Evolutionary conservation across 2,797 vertebrate genomes (phyloP), one percentile per base, ranked within the genome.

Genomic region (Benthosema pterotum): DNA sequence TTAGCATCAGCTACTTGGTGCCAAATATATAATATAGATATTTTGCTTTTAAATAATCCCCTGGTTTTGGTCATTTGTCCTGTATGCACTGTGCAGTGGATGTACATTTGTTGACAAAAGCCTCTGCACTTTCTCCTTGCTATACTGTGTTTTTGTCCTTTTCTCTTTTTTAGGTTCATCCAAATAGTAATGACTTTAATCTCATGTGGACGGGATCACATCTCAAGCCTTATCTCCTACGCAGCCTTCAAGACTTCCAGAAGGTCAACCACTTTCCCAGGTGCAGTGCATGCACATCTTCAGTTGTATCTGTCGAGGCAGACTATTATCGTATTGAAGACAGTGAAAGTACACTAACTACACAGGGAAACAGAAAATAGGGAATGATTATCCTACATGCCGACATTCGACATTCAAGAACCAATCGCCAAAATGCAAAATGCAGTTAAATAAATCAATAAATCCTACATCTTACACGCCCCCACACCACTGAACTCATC

Each of bases 181-280:
- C 95, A 28, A 97, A 94, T 71, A 98, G 95, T 79, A 96, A 89
- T 0, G 94, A 97, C 84, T 99, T 98, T 74, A 99, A 99, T 80
- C 92, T 99, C 18, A 97, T 99, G 97, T 99, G 97, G 97, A 97
- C 95, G 4, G 97, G 97, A 67, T 95, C 96, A 62, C 96, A 99
- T 82, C 90, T 97, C 78, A 99, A 99, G 87, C 95, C 96, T 74
- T 94, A 95, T 65, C 74, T 96, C 73, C 91, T 99, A 57, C 94
- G 94, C 60, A 93, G 89, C 76, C 94, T 99, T 61, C 92, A 95
- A 79, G 95, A 96, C 88, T 95, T 95, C 87, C 98, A 99, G 89
- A 99, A 95, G 85, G 96, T 98, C 88, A 99, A 98, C 88, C 98
- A 99, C 83, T 99, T 99, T 76, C 98, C 97, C 82, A 96, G 96